Base-by-base conservation (phyloP, 2,797 vertebrate species). In the Tolypeutes matacus region DNA sequence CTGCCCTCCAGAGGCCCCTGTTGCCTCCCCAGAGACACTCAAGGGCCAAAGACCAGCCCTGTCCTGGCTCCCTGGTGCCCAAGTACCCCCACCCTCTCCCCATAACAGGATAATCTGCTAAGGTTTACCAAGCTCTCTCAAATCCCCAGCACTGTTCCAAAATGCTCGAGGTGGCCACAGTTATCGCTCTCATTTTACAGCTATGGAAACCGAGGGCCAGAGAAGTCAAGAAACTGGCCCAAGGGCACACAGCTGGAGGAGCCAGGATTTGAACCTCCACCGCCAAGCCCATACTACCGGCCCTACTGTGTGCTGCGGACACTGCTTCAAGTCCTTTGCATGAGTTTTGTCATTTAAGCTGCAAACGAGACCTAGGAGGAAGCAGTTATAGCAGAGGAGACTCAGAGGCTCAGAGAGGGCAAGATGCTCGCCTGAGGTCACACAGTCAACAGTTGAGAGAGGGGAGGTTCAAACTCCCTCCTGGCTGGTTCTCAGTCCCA, bases 371-470 rank as follows among this genome's bases (percentile, higher is more conserved):
- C 27, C 51, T 72, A n/a, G 69, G 60, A 86, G 8, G 53, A 78
- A 51, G 23, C 3, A 11, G 21, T 27, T 92, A 23, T n/a, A 9
- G 51, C 29, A 7, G 23, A 81, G 82, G 82, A 91, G 70, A 64
- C 31, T 23, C 46, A 77, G 34, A 36, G 73, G 70, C 70, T 70
- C 92, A 91, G 92, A 87, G 76, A 91, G 46, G 77, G 77, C 83
- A 78, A 65, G 70, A 83, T 14, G n/a, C 27, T 25, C 10, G 15
- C 46, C 7, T 56, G 5, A 72, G 67, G 15, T 77, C 88, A 58
- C 88, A 95, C 70, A 86, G 75, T 51, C 42, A 42, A 65, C 31
- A 75, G 13, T 0, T 2, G 5, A 60, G 49, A 39, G 73, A 67
- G 9, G 7, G 10, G 69, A 83, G 76, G 53, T 69, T 36, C 14